Percentiles rank a stretch among this genome's conserved stretches.
Evolutionary conservation across 2,113 vertebrate species (phyloP).

Genomic region (Gambusia holbrooki): DNA sequence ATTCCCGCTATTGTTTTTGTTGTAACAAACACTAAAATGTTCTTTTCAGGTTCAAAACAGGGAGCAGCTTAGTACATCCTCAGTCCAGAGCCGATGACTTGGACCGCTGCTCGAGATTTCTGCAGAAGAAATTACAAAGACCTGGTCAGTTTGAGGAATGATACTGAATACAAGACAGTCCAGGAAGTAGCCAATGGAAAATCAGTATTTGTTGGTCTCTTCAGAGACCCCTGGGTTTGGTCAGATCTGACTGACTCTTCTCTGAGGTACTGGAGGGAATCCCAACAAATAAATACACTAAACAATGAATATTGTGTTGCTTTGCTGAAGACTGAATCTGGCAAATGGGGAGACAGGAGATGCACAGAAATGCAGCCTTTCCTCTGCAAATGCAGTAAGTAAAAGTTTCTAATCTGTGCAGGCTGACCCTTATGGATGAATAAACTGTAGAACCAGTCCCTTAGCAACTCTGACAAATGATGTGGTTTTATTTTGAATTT

Average conservation of each 20-base stretch:
- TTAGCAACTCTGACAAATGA: neutral
- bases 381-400: constrained; percentile 17
- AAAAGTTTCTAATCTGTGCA: neutral
- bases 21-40: neutral
- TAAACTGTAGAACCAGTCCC: neutral
- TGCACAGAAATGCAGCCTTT: neutral
- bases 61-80: constrained; percentile 8
- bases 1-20: neutral
- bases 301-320: neutral
- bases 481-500: neutral
- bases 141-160: constrained; percentile 33
- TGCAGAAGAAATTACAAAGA: constrained; percentile 21
- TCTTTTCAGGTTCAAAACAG: neutral
- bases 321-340: neutral
- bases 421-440: neutral
- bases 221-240: constrained; percentile 29
- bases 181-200: neutral
- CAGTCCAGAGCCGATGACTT: rapidly evolving
- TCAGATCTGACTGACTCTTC: constrained; percentile 11
- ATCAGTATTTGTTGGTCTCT: constrained; percentile 6
- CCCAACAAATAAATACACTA: rapidly evolving
- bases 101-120: neutral
- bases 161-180: neutral
- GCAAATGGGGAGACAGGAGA: neutral
- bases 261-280: neutral